Percentiles rank a stretch among this genome's conserved stretches.
Conservation (phyloP, 2,888 invertebrate genomes). For the Aspidiotus rigidus region DNA sequence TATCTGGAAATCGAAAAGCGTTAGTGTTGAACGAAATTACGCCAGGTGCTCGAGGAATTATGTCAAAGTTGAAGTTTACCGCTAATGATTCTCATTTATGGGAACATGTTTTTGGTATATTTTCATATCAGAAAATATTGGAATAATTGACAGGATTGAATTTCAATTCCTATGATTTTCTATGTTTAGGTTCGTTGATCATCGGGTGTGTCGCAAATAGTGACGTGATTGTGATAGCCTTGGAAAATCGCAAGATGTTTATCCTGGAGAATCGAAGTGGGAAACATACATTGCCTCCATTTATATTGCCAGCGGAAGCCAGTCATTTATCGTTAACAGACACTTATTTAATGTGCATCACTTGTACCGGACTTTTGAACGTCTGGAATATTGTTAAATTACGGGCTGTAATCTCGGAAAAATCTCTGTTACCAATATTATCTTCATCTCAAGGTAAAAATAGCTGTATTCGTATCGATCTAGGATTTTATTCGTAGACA, state of each 20-base stretch:
- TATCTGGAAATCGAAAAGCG: conserved; percentile 19
- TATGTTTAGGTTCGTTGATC: conserved; percentile 49
- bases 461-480: too few species aligned
- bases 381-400: conserved; percentile 94
- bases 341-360: conserved; percentile 41
- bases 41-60: conserved; percentile 45
- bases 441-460: conserved; percentile 32
- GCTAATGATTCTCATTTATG: conserved; percentile 34
- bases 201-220: conserved; percentile 54
- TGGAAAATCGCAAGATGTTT: conserved; percentile 60
- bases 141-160: neutral
- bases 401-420: conserved; percentile 46
- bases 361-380: conserved; percentile 61
- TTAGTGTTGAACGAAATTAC: conserved; percentile 45
- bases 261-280: conserved; percentile 50
- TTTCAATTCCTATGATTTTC: neutral
- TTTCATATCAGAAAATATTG: neutral
- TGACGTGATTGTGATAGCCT: conserved; percentile 53
- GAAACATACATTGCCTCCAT: conserved; percentile 47
- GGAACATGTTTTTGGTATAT: conserved; percentile 38
- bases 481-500: too few species aligned
- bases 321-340: conserved; percentile 45
- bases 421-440: conserved; percentile 34
- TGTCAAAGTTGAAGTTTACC: conserved; percentile 34
- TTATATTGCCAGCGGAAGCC: conserved; percentile 51